A percentile compares a stretch with the other conserved stretches of the same genome.
Evolutionary conservation across 1,140 invertebrate genomes (phyloP).

Genomic region (Drosophila pseudoananassae): DNA sequence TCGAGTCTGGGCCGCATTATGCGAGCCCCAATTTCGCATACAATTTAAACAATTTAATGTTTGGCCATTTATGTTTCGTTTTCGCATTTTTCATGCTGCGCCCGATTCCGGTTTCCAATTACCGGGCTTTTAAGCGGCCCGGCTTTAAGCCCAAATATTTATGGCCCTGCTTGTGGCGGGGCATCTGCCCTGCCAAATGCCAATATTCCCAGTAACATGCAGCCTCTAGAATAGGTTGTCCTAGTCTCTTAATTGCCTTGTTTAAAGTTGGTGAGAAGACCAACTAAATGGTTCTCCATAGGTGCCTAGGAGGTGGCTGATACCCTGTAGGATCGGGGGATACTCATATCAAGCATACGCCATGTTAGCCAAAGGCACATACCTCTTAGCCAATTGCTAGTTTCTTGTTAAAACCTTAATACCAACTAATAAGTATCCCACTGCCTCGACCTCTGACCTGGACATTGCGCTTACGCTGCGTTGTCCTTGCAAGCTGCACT

Average conservation of each 20-base stretch:
- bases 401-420: neutral
- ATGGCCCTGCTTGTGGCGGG: neutral
- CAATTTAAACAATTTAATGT: conserved; percentile 22
- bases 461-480: conserved; percentile 50
- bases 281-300: no score
- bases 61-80: neutral
- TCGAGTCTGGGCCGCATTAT: neutral
- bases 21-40: neutral
- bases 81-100: neutral
- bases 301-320: neutral
- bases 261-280: conserved; percentile 1
- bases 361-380: neutral
- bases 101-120: conserved; percentile 3
- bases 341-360: no score
- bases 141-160: neutral
- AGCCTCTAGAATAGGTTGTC: neutral
- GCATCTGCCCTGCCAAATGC: neutral
- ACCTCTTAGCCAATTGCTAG: no score
- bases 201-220: neutral
- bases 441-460: no score
- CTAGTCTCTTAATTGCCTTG: conserved; percentile 11
- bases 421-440: neutral
- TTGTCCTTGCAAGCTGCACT: conserved; percentile 38
- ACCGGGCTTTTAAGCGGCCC: neutral
- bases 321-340: neutral